A percentile compares a stretch with the other conserved stretches of the same genome.
Evolutionary conservation across 2,797 vertebrate genomes (phyloP).

Genomic region (Onychomys arenicola): DNA sequence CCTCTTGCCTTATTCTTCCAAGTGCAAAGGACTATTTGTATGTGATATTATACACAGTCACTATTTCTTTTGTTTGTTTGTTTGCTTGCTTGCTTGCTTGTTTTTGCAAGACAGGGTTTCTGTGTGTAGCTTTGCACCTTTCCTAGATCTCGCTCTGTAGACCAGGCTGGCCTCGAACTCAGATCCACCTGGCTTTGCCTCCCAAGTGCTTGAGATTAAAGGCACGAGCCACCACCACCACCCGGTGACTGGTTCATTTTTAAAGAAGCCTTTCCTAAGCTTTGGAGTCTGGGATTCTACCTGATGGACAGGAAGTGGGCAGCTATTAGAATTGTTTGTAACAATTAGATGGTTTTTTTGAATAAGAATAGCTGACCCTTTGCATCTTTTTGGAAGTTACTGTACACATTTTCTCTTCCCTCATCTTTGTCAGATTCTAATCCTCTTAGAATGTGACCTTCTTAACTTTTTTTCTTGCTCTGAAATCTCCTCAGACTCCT

Average conservation of each 20-base stretch:
- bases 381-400: conserved; percentile 38
- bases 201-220: too few species aligned
- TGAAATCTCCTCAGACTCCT: neutral
- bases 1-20: neutral
- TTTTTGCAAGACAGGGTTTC: too few species aligned
- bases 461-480: neutral
- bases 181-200: too few species aligned
- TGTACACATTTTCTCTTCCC: neutral
- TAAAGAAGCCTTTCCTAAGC: neutral
- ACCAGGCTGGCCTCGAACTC: too few species aligned
- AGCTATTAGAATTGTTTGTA: conserved; percentile 30
- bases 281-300: neutral
- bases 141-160: too few species aligned
- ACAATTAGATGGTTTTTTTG: neutral
- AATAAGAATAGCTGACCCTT: conserved; percentile 53
- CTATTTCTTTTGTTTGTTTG: too few species aligned
- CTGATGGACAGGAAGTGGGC: neutral
- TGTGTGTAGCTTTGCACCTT: too few species aligned
- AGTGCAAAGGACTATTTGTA: neutral
- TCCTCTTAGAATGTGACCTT: neutral
- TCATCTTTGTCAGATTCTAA: conserved; percentile 8
- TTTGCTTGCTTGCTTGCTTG: too few species aligned
- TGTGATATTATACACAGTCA: neutral
- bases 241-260: neutral
- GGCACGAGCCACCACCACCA: too few species aligned